A percentile compares a stretch with the other conserved stretches of the same genome.
These are phyloP conservation scores for Hydroisotoma schaefferi DNA, from an alignment of 2,888 invertebrate species.

Conservation along the genomic window DNA sequence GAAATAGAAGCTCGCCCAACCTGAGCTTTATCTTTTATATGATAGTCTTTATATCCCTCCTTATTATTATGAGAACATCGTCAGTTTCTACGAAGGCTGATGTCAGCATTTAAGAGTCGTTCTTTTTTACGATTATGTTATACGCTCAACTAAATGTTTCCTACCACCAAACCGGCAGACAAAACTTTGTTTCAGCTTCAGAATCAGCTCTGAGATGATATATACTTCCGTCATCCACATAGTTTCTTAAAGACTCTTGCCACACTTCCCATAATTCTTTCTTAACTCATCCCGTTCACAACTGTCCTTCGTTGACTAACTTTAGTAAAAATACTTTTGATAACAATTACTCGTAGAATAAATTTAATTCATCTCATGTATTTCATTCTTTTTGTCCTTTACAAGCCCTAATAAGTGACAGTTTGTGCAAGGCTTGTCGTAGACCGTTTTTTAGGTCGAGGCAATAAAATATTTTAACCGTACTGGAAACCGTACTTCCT, in stretches of 20 bases:
- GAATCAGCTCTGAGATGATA: not conserved
- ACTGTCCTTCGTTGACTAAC: too few species aligned
- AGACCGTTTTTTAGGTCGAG: too few species aligned
- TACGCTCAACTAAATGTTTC: slow-evolving; percentile 8
- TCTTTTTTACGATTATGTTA: slow-evolving; percentile 45
- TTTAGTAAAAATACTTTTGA: too few species aligned
- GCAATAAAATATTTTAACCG: too few species aligned
- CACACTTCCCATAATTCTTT: not conserved
- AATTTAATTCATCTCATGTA: too few species aligned
- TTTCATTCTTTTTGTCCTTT: too few species aligned
- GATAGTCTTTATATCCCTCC: not conserved
- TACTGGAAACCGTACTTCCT: not conserved
- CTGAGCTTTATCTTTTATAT: not conserved
- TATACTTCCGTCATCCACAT: not conserved
- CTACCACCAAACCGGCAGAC: not conserved
- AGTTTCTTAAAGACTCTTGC: not conserved
- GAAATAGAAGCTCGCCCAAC: not conserved
- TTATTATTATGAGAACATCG: slow-evolving; percentile 1
- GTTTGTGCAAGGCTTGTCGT: too few species aligned
- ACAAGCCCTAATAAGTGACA: too few species aligned
- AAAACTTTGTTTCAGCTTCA: slow-evolving; percentile 1
- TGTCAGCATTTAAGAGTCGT: slow-evolving; percentile 43
- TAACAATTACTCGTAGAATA: too few species aligned
- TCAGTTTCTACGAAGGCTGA: slow-evolving; percentile 28
- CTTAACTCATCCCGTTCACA: too few species aligned